Evolutionary conservation across 2,113 vertebrate species (phyloP).

Genomic region (Cyprinodon brontotheroides): DNA sequence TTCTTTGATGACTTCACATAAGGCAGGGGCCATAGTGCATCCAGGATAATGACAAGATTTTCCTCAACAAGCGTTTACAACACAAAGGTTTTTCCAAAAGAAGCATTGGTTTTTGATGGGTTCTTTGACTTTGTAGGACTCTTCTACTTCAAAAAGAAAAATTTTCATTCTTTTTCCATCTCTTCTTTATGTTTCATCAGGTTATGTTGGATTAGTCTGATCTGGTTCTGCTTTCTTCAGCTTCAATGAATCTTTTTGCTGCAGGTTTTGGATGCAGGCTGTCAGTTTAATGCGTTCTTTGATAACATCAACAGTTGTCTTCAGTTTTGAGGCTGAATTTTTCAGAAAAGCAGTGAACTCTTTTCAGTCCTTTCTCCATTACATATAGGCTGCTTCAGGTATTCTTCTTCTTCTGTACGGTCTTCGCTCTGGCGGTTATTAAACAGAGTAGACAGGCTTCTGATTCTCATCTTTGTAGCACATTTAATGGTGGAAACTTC

Average conservation of each 20-base stretch:
- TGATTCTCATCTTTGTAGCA: conserved; percentile 18
- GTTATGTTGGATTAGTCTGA: neutral
- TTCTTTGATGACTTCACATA: neutral
- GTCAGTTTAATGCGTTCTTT: no score
- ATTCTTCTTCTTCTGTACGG: no score
- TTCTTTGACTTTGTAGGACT: neutral
- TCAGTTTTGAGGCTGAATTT: neutral
- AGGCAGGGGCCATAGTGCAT: neutral
- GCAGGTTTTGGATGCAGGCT: no score
- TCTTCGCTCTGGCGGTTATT: neutral
- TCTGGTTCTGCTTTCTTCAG: neutral
- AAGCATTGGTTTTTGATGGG: fast-evolving
- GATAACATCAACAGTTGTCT: no score
- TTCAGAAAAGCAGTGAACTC: neutral
- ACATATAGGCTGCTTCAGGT: no score
- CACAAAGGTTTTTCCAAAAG: neutral
- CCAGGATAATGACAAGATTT: conserved; percentile 16
- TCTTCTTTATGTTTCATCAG: neutral
- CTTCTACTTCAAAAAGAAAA: neutral
- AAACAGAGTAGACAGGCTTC: conserved; percentile 7
- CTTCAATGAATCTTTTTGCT: no score
- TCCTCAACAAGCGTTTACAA: conserved; percentile 11
- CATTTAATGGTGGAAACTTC: conserved; percentile 5
- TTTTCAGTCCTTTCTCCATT: neutral
- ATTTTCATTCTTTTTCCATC: neutral